Evolutionary conservation across 1,140 invertebrate genomes (phyloP).

Genomic region (Metopolophium dirhodum): DNA sequence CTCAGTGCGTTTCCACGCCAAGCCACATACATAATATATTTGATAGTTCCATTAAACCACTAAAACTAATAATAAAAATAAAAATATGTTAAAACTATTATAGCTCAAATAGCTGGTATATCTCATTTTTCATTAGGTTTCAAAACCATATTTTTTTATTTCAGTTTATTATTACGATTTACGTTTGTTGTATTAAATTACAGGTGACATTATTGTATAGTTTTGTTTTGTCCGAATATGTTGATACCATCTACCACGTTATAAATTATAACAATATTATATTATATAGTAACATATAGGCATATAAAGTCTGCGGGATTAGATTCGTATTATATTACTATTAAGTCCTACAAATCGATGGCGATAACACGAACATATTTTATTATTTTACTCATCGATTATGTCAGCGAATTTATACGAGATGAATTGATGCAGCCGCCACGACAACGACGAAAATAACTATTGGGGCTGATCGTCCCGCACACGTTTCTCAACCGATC

Average conservation of each 20-base stretch:
- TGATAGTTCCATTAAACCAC: neutral
- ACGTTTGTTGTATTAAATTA: neutral
- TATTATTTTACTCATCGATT: neutral
- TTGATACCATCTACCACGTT: neutral
- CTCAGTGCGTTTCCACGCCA: no score
- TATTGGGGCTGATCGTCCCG: neutral
- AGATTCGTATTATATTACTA: neutral
- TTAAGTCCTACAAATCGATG: neutral
- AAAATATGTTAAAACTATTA: neutral
- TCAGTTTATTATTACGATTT: neutral
- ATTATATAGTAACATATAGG: neutral
- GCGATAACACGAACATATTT: neutral
- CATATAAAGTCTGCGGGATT: neutral
- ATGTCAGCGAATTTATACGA: neutral
- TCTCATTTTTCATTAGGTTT: neutral
- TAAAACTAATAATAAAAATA: no score
- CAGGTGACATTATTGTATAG: neutral
- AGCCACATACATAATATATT: neutral
- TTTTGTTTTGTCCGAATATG: neutral
- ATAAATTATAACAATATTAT: no score
- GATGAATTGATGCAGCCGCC: neutral
- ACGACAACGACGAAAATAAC: neutral
- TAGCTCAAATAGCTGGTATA: neutral
- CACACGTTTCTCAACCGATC: neutral
- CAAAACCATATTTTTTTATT: neutral